phyloP scores from a whole-genome alignment of 2,888 invertebrate genomes.

The Tanypteryx hageni region DNA sequence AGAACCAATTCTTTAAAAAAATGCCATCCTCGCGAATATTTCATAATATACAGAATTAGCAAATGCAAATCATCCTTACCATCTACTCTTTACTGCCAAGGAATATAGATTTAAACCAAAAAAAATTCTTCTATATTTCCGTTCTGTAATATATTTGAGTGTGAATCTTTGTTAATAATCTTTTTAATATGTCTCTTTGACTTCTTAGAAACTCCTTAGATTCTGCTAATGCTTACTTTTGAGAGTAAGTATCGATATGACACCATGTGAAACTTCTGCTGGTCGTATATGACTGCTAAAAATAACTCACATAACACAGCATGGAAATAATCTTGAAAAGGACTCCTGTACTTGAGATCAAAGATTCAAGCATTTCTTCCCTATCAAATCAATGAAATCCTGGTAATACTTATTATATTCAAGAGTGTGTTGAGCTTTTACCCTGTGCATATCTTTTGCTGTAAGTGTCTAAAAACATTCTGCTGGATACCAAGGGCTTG shows the following conservation, averaged over 20 bases:
- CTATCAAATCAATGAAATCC: background rate
- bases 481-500: slow-evolving; percentile 18
- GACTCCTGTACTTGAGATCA: background rate
- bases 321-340: background rate
- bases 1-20: background rate
- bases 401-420: slow-evolving; percentile 14
- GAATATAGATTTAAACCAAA: background rate
- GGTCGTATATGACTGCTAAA: background rate
- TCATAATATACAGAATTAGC: background rate
- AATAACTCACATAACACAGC: background rate
- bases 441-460: slow-evolving; percentile 43
- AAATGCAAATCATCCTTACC: background rate
- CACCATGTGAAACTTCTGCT: background rate
- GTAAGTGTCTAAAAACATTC: background rate
- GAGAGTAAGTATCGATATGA: background rate
- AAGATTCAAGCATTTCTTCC: background rate
- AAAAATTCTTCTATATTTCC: slow-evolving; percentile 12
- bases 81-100: slow-evolving; percentile 42
- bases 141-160: slow-evolving; percentile 13
- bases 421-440: slow-evolving; percentile 39
- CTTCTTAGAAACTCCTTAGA: slow-evolving; percentile 42
- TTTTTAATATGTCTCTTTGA: background rate
- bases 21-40: background rate
- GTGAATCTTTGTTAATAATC: slow-evolving; percentile 43
- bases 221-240: background rate